Evolutionary conservation across 2,888 invertebrate genomes (phyloP).

Genomic region (Leptinotarsa tumamoca): DNA sequence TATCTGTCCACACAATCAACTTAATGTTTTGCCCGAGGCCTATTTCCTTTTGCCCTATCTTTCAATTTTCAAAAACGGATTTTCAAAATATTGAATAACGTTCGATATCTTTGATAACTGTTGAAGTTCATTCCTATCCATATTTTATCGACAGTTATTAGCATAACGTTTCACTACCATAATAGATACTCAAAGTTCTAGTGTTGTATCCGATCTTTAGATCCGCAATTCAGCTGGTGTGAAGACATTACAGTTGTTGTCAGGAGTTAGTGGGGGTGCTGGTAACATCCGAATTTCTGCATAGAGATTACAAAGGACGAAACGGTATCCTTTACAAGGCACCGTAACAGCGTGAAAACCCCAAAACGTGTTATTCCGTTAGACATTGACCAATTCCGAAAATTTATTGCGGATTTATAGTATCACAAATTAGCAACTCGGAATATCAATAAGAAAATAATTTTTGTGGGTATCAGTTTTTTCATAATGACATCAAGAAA

Average conservation of each 20-base stretch:
- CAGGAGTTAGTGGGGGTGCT: conserved; percentile 36
- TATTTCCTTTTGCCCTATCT: too few species aligned
- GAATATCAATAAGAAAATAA: too few species aligned
- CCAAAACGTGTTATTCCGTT: conserved; percentile 18
- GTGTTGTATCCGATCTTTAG: background rate
- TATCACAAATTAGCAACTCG: too few species aligned
- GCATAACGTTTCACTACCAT: background rate
- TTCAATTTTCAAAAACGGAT: too few species aligned
- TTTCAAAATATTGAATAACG: too few species aligned
- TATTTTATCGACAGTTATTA: too few species aligned
- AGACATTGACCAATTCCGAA: background rate
- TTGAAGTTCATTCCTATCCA: too few species aligned
- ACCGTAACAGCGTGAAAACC: conserved; percentile 15
- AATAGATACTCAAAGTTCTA: background rate
- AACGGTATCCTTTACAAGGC: conserved; percentile 29
- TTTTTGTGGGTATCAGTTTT: too few species aligned
- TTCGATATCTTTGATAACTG: too few species aligned
- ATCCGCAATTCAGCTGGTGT: background rate
- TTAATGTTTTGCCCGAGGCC: too few species aligned
- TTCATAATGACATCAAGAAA: too few species aligned
- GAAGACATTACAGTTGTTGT: conserved; percentile 24
- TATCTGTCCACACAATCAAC: too few species aligned
- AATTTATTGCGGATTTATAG: background rate
- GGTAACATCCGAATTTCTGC: conserved; percentile 39
- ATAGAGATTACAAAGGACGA: conserved; percentile 38